Conservation (phyloP, 92 coral and sea anemone species). For the Phenganax stokvisi region DNA sequence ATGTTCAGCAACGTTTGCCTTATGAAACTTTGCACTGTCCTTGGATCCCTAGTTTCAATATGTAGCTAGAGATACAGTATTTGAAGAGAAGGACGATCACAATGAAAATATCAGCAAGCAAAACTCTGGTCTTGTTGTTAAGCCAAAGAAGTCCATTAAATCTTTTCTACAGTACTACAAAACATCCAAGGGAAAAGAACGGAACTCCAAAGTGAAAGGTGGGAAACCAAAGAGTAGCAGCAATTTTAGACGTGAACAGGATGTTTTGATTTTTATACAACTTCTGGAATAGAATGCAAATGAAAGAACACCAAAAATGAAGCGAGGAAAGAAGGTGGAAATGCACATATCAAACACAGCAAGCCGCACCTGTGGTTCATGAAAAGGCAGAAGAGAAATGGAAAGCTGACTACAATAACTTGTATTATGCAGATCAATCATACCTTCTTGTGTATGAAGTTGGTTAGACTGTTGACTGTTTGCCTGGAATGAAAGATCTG, state of each 20-base stretch:
- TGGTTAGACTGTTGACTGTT: conserved; percentile 16
- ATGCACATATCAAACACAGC: conserved; percentile 30
- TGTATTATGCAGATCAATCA: conserved; percentile 12
- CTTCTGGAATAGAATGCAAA: conserved; percentile 17
- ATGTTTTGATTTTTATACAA: conserved; percentile 6
- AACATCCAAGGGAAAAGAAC: conserved; percentile 14
- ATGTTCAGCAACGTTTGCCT: too few relatives aligned
- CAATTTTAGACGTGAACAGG: conserved; percentile 4
- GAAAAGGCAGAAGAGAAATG: conserved; percentile 47
- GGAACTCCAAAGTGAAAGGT: conserved; percentile 11
- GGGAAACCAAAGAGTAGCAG: background rate
- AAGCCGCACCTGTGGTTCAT: conserved; percentile 8
- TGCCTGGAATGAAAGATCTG: conserved; percentile 19
- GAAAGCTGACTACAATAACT: conserved; percentile 41
- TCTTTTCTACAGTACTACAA: background rate
- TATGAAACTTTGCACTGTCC: too few relatives aligned
- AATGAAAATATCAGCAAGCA: too few relatives aligned
- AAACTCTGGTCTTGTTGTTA: too few relatives aligned
- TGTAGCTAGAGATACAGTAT: too few relatives aligned
- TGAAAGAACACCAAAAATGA: background rate
- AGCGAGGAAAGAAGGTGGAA: conserved; percentile 17
- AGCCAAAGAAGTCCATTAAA: background rate
- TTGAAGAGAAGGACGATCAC: too few relatives aligned
- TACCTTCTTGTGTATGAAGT: conserved; percentile 24
- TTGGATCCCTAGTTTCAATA: too few relatives aligned